Base-by-base conservation (phyloP, 2,797 vertebrate species). In the Eurystomus glaucurus region DNA sequence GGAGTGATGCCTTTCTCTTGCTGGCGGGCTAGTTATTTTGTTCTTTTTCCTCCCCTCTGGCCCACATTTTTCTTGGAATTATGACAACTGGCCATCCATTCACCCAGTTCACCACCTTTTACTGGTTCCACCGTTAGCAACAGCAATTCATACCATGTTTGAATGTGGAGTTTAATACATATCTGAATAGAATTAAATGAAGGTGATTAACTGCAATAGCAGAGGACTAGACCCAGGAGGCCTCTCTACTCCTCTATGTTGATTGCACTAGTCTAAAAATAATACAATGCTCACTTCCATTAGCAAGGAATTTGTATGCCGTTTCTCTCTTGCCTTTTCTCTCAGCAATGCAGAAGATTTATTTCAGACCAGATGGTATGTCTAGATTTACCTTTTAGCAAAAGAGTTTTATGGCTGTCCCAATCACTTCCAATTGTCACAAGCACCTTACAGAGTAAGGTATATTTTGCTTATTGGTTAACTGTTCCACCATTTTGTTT, bases 121-220 rank as follows among this genome's bases (percentile, higher is more conserved):
- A 65, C 41, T 60, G 29, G 33, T 71, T 28, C 41, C 25, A 69
- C n/a, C 29, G 85, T 29, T 66, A 83, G 58, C n/a, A 71, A 62
- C 18, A 87, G 33, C 60, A 80, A 60, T 64, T 85, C 43, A 77
- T 46, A 57, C 8, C 19, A 16, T 5, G 14, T 66, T 62, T 77
- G 51, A 91, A 69, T 37, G 13, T 62, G 23, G 60, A 90, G 21
- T 51, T 93, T 45, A 80, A 91, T 41, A 64, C 7, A n/a, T 58
- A 88, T 78, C 65, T 68, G 61, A 89, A 89, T 5, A 93, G 25
- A 41, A 86, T 75, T 86, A 89, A 81, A 25, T 31, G 72, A 91
- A 54, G 54, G 37, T 87, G 65, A 87, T 71, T 81, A 84, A 91
- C 45, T 65, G 45, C 45, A 93, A 79, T 14, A 80, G 51, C 18